Evolutionary conservation across 2,113 vertebrate species (phyloP).

Genomic region (Coturnix japonica): DNA sequence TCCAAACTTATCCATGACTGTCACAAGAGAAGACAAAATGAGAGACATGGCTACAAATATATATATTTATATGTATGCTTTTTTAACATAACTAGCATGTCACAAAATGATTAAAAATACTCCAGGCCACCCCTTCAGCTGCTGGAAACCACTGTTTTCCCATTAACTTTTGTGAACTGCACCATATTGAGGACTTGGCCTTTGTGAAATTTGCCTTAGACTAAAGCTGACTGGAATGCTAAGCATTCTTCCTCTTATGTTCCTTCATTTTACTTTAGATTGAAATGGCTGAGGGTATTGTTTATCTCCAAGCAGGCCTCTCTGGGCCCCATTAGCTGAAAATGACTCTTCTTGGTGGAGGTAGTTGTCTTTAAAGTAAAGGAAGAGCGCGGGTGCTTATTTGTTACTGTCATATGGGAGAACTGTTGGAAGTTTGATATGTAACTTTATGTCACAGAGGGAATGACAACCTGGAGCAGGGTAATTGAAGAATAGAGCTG

Average conservation of each 20-base stretch:
- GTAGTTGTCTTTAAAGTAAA: neutral
- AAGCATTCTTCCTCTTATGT: neutral
- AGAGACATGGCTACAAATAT: neutral
- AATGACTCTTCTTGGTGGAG: neutral
- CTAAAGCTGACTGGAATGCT: conserved; percentile 1
- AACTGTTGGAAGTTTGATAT: neutral
- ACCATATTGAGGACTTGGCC: neutral
- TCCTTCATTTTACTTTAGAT: neutral
- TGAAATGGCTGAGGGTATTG: neutral
- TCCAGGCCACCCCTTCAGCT: neutral
- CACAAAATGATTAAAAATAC: neutral
- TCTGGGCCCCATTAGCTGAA: neutral
- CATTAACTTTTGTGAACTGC: neutral
- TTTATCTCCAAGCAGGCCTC: neutral
- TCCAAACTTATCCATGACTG: neutral
- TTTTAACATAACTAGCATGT: neutral
- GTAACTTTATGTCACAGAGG: neutral
- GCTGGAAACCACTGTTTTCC: conserved; percentile 1
- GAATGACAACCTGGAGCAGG: neutral
- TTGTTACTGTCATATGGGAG: neutral
- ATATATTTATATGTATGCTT: neutral
- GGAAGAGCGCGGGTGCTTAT: neutral
- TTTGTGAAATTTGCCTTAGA: neutral
- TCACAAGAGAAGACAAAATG: neutral
- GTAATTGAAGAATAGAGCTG: neutral